Conservation (phyloP, 2,797 vertebrate species). For the Hoplostethus mediterraneus region DNA sequence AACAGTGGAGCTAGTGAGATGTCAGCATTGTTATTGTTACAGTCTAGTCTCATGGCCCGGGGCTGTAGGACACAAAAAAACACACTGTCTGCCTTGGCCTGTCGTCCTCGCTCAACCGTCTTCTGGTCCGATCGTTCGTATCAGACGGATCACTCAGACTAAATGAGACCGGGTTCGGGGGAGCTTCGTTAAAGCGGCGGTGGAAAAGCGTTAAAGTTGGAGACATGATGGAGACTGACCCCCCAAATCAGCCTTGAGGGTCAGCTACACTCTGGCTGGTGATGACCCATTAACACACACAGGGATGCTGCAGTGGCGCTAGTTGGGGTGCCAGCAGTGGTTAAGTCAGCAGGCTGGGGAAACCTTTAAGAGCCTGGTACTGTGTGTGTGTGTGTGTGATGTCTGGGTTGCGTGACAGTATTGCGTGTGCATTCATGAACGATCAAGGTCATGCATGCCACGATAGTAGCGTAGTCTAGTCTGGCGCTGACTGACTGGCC, state of each 20-base stretch:
- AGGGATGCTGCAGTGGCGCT: slow-evolving; percentile 34
- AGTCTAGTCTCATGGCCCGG: slow-evolving; percentile 78
- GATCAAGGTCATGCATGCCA: slow-evolving; percentile 24
- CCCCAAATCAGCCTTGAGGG: slow-evolving; percentile 45
- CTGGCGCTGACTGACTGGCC: too few species aligned
- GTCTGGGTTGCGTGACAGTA: neutral
- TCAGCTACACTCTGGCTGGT: slow-evolving; percentile 12
- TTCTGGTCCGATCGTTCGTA: slow-evolving; percentile 71
- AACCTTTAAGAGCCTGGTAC: slow-evolving; percentile 18
- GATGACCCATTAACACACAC: slow-evolving; percentile 34
- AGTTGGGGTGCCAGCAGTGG: slow-evolving; percentile 35
- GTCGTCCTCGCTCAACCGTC: slow-evolving; percentile 62
- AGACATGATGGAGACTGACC: slow-evolving; percentile 25
- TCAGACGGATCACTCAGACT: slow-evolving; percentile 35
- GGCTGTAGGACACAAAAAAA: slow-evolving; percentile 81
- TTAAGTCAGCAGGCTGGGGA: slow-evolving; percentile 49
- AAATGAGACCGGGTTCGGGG: slow-evolving; percentile 52
- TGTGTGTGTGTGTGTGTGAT: neutral
- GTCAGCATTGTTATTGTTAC: slow-evolving; percentile 79
- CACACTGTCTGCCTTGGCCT: slow-evolving; percentile 75
- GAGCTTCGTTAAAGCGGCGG: slow-evolving; percentile 35
- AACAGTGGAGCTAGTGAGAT: slow-evolving; percentile 75
- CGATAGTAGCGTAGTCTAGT: neutral
- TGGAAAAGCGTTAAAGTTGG: slow-evolving; percentile 1
- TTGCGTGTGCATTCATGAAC: slow-evolving; percentile 26